Percentiles rank a stretch among this genome's conserved stretches.
These are phyloP conservation scores for Drosophila teissieri DNA, from an alignment of 1,140 invertebrate species.

Conservation along the genomic window DNA sequence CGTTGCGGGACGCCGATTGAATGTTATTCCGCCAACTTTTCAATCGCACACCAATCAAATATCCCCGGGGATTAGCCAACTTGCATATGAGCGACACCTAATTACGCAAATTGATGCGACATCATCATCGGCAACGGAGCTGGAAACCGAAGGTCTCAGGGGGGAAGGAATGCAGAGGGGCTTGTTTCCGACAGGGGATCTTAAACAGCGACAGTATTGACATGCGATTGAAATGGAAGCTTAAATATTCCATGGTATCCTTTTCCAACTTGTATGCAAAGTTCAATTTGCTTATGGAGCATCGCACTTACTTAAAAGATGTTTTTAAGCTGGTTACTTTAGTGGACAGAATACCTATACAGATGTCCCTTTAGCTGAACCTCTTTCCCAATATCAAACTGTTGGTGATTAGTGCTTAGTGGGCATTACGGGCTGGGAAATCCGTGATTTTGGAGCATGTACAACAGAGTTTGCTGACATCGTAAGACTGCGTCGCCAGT, in stretches of 20 bases:
- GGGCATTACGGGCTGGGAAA: conserved; percentile 2
- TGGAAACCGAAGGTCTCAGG: conserved; percentile 8
- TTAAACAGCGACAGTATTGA: background rate
- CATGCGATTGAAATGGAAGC: too few relatives aligned
- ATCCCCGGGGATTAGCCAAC: conserved; percentile 18
- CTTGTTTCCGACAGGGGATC: conserved; percentile 5
- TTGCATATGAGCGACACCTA: conserved; percentile 23
- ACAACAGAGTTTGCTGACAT: conserved; percentile 21
- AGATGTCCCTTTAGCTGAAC: too few relatives aligned
- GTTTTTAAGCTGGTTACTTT: too few relatives aligned
- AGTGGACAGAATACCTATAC: too few relatives aligned
- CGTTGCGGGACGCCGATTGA: conserved; percentile 21
- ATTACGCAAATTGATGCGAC: conserved; percentile 51
- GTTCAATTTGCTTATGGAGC: too few relatives aligned
- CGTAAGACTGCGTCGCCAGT: conserved; percentile 12
- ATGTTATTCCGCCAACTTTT: conserved; percentile 37
- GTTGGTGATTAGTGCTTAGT: background rate
- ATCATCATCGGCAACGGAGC: conserved; percentile 11
- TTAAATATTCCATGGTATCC: background rate
- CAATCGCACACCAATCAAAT: conserved; percentile 14
- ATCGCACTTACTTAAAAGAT: too few relatives aligned
- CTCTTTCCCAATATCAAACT: background rate
- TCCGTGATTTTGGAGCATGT: conserved; percentile 5
- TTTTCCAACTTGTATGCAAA: background rate
- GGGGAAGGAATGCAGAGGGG: background rate